phyloP scores from a whole-genome alignment of 2,113 vertebrate species.

The Progne subis region DNA sequence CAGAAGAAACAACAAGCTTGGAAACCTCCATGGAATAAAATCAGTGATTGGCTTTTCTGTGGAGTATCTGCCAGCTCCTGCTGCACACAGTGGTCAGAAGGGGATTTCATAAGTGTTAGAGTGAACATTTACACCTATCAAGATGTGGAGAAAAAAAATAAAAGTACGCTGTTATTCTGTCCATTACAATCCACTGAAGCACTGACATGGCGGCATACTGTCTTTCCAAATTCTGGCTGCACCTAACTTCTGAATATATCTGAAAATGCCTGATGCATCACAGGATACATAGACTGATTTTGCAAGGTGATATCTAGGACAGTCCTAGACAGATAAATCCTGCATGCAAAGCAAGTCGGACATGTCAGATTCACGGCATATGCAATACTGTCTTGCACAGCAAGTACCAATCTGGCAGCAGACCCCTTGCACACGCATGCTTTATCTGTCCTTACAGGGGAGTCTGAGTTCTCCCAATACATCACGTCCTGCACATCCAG shows the following conservation, averaged over 20 bases:
- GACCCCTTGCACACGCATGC: not conserved
- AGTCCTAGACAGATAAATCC: not conserved
- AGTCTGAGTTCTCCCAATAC: not conserved
- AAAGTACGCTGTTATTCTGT: not conserved
- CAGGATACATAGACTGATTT: not conserved
- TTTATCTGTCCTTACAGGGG: not conserved
- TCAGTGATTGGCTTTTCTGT: not conserved
- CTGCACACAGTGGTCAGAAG: not conserved
- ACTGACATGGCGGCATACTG: not conserved
- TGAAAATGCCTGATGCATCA: not conserved
- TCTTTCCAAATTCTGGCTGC: not conserved
- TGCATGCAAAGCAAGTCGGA: not conserved
- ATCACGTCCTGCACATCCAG: not conserved
- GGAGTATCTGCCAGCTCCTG: not conserved
- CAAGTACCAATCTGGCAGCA: not conserved
- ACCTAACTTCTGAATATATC: not conserved
- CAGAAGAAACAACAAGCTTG: not conserved
- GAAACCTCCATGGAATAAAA: not conserved
- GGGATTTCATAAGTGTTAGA: not conserved
- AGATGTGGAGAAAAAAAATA: not conserved
- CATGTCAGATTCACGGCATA: not conserved
- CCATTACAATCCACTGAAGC: not conserved
- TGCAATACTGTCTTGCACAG: not conserved
- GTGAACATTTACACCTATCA: not conserved
- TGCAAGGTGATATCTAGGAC: not conserved